A percentile compares a stretch with the other conserved stretches of the same genome.
These are phyloP conservation scores for Pampusana beccarii DNA, from an alignment of 2,113 vertebrate species.

Conservation along the genomic window DNA sequence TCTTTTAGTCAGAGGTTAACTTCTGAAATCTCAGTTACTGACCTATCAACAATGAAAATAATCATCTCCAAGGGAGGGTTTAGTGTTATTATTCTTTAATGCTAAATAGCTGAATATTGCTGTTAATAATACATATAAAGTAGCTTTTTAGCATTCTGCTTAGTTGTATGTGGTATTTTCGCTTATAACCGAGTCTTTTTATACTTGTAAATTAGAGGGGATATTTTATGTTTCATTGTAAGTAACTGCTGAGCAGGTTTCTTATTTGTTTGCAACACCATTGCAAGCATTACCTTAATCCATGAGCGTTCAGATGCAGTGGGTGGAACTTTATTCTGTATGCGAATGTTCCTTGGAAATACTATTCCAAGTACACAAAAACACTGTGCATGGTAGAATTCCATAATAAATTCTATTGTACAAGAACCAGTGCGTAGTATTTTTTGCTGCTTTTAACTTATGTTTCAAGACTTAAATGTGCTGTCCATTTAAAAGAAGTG, in stretches of 20 bases:
- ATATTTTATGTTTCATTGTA: constrained; percentile 38
- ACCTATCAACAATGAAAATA: constrained; percentile 66
- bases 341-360: not conserved
- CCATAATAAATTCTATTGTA: not conserved
- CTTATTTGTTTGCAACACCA: not conserved
- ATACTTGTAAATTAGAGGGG: constrained; percentile 33
- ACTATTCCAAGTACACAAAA: not conserved
- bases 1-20: constrained; percentile 68
- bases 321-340: not conserved
- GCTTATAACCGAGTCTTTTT: constrained; percentile 23
- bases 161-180: constrained; percentile 40
- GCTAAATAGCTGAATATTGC: constrained; percentile 38
- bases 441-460: not conserved
- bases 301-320: not conserved
- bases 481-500: not conserved
- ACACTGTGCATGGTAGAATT: not conserved
- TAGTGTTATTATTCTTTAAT: constrained; percentile 57
- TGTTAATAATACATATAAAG: constrained; percentile 60
- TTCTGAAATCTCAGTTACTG: constrained; percentile 60
- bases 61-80: constrained; percentile 62
- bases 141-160: constrained; percentile 10
- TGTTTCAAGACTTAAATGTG: not conserved
- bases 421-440: not conserved
- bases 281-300: not conserved
- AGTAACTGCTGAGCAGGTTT: not conserved